Conservation (phyloP, 2,888 invertebrate genomes). For the Anthophora plumipes region DNA sequence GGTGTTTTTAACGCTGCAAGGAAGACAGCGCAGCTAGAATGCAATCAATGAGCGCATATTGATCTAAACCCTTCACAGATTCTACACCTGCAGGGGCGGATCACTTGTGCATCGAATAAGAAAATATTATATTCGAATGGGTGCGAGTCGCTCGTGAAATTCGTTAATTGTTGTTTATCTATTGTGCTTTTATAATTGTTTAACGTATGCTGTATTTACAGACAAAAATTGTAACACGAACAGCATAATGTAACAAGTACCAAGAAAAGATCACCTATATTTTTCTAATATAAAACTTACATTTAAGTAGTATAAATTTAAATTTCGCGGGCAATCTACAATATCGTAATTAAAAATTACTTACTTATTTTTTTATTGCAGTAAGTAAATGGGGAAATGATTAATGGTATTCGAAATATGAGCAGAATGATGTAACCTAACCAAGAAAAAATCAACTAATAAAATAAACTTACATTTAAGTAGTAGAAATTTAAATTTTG, state of each 20-base stretch:
- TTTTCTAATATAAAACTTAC: background rate
- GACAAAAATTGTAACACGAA: background rate
- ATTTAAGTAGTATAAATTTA: background rate
- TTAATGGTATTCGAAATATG: too few species aligned
- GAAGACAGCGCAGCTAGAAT: constrained; percentile 69
- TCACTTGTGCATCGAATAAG: constrained; percentile 36
- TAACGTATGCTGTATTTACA: too few species aligned
- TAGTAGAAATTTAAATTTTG: too few species aligned
- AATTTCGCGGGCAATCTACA: background rate
- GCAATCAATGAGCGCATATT: constrained; percentile 79
- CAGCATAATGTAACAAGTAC: background rate
- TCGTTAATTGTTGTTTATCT: too few species aligned
- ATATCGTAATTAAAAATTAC: background rate
- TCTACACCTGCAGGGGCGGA: constrained; percentile 76
- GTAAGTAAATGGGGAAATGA: too few species aligned
- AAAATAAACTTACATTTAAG: too few species aligned
- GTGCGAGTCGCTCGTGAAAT: too few species aligned
- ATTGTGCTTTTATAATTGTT: background rate
- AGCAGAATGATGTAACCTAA: too few species aligned
- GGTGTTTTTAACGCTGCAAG: constrained; percentile 43
- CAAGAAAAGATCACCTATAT: background rate
- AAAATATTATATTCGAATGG: constrained; percentile 15
- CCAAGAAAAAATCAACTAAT: too few species aligned
- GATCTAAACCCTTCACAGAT: constrained; percentile 77
- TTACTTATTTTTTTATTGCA: background rate